Evolutionary conservation across 1,140 invertebrate genomes (phyloP).

Genomic region (Helicoverpa armigera): DNA sequence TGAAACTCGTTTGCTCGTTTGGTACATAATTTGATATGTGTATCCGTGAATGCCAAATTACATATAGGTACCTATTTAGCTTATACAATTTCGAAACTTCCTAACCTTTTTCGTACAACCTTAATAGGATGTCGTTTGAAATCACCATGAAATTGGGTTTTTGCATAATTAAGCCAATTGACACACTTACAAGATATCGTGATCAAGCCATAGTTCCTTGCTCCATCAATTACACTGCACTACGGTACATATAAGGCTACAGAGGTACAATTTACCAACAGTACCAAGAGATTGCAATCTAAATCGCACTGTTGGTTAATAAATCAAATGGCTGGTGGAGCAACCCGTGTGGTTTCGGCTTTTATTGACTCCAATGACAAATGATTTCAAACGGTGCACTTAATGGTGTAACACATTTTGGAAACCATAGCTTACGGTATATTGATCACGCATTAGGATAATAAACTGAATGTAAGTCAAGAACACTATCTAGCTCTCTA

Average conservation of each 20-base stretch:
- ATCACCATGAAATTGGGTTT: background rate
- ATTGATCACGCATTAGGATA: conserved; percentile 19
- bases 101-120: too few relatives aligned
- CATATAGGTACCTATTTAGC: too few relatives aligned
- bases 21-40: too few relatives aligned
- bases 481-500: too few relatives aligned
- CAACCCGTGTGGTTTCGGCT: conserved; percentile 50
- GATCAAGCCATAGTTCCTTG: conserved; percentile 15
- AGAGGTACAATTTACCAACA: conserved; percentile 29
- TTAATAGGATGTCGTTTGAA: background rate
- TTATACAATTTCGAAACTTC: too few relatives aligned
- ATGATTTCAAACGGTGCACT: conserved; percentile 46
- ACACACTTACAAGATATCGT: conserved; percentile 21
- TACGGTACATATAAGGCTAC: conserved; percentile 26
- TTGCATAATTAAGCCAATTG: conserved; percentile 13
- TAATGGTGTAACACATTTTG: conserved; percentile 42
- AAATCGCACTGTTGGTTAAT: conserved; percentile 48
- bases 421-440: conserved; percentile 6
- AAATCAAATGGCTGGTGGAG: conserved; percentile 54
- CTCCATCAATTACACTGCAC: conserved; percentile 17
- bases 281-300: conserved; percentile 39
- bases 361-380: conserved; percentile 53
- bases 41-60: too few relatives aligned
- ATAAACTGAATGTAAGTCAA: background rate
- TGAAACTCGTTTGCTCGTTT: too few relatives aligned